These are phyloP conservation scores for Eira barbara DNA, from an alignment of 2,113 vertebrate genomes.

Conservation along the genomic window DNA sequence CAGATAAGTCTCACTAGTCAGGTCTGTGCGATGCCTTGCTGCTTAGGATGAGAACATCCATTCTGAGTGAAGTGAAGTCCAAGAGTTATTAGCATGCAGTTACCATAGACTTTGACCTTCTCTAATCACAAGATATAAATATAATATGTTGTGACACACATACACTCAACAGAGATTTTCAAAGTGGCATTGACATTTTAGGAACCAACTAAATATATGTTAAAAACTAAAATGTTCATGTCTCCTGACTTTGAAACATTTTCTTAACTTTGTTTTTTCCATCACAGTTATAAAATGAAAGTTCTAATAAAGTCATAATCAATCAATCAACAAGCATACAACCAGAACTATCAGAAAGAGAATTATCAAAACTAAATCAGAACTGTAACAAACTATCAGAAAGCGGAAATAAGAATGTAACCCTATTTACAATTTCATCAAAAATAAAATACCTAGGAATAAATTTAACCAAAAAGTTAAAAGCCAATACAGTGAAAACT, in stretches of 20 bases:
- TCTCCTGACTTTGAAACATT: not conserved
- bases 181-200: not conserved
- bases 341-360: not conserved
- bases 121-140: not conserved
- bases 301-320: not conserved
- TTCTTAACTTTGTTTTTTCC: not conserved
- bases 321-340: not conserved
- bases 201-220: not conserved
- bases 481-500: not conserved
- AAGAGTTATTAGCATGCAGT: not conserved
- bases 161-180: not conserved
- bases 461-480: not conserved
- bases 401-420: not conserved
- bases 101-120: not conserved
- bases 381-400: not conserved
- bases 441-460: not conserved
- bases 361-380: not conserved
- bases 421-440: not conserved
- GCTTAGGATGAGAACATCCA: not conserved
- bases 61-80: not conserved
- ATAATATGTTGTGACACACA: not conserved
- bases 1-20: not conserved
- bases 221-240: not conserved
- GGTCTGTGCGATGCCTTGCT: not conserved
- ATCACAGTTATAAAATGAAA: not conserved